Evolutionary conservation across 2,797 vertebrate genomes (phyloP).

Genomic region (Gymnoscopelus microlampas): DNA sequence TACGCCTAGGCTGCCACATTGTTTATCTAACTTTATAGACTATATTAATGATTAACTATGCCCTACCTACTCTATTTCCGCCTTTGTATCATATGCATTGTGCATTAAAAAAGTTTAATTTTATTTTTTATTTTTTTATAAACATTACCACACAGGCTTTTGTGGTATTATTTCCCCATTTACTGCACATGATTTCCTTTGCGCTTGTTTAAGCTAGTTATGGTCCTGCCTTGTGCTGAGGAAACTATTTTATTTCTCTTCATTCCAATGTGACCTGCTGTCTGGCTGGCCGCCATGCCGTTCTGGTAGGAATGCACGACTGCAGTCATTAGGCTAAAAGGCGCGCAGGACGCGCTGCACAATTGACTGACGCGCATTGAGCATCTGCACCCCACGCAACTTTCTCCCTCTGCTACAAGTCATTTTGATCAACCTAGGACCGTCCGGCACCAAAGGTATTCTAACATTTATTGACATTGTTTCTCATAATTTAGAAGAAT

Average conservation of each 20-base stretch:
- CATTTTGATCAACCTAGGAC: constrained; percentile 34
- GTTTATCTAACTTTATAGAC: no score
- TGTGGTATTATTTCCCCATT: no score
- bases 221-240: not conserved
- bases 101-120: no score
- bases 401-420: constrained; percentile 43
- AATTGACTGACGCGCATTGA: constrained; percentile 13
- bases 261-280: constrained; percentile 64
- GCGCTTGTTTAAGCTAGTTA: no score
- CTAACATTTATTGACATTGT: constrained; percentile 13
- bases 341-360: constrained; percentile 15
- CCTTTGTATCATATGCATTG: no score
- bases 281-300: constrained; percentile 69
- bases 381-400: not conserved
- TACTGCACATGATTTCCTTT: no score
- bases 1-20: no score
- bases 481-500: not conserved
- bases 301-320: constrained; percentile 61
- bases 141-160: no score
- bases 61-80: no score
- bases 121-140: no score
- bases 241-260: not conserved
- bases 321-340: constrained; percentile 2
- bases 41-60: no score
- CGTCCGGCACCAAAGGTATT: constrained; percentile 42